phyloP scores from a whole-genome alignment of 1,140 invertebrate genomes.

The Thrips palmi region DNA sequence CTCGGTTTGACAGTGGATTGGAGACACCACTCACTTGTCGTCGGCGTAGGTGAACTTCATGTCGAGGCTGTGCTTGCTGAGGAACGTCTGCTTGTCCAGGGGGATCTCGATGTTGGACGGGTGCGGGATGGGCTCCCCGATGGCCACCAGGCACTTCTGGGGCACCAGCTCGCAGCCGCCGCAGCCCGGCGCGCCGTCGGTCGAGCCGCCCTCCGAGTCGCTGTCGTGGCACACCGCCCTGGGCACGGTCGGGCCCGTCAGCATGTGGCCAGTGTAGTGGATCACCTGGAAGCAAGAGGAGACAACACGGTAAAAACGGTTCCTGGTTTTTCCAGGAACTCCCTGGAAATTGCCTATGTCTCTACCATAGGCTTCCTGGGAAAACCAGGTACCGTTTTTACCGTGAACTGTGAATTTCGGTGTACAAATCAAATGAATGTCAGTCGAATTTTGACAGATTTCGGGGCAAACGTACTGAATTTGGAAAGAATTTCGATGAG shows the following conservation, averaged over 20 bases:
- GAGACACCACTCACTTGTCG: constrained; percentile 54
- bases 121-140: constrained; percentile 79
- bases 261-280: constrained; percentile 63
- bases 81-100: constrained; percentile 69
- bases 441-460: too few species aligned
- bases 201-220: constrained; percentile 16
- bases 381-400: too few species aligned
- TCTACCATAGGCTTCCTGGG: too few species aligned
- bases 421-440: too few species aligned
- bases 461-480: too few species aligned
- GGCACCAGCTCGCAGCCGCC: too few species aligned
- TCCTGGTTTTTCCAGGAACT: too few species aligned
- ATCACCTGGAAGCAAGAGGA: constrained; percentile 72
- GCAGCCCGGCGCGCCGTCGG: constrained; percentile 18
- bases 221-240: constrained; percentile 12
- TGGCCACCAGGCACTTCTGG: constrained; percentile 42
- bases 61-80: constrained; percentile 77
- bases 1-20: too few species aligned
- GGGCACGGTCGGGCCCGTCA: constrained; percentile 18
- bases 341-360: too few species aligned
- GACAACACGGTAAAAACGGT: too few species aligned
- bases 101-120: constrained; percentile 84
- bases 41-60: constrained; percentile 91
- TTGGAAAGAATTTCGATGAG: too few species aligned
- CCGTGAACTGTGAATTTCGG: too few species aligned